Evolutionary conservation across 2,113 vertebrate species (phyloP).

Genomic region (Oxyruncus cristatus): DNA sequence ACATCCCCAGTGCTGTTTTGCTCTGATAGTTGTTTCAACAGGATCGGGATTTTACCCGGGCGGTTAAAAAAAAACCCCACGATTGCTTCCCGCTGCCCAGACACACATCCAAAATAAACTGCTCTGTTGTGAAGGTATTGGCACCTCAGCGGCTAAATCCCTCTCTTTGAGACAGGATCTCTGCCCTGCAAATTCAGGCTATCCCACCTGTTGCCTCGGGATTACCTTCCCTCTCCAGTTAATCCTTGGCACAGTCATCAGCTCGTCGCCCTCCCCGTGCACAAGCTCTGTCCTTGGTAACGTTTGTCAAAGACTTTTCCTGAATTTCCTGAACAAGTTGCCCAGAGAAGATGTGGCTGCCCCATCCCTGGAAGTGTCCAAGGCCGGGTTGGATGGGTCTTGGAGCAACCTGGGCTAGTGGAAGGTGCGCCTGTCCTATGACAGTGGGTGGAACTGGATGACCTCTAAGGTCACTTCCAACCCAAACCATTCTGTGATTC

Average conservation of each 20-base stretch:
- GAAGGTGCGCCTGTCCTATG: not conserved
- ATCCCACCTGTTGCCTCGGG: not conserved
- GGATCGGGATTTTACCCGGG: not conserved
- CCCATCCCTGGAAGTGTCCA: not conserved
- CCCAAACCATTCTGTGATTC: not conserved
- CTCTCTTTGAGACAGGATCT: not conserved
- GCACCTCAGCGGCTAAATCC: not conserved
- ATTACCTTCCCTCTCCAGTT: not conserved
- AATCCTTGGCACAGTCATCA: not conserved
- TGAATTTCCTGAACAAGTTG: not conserved
- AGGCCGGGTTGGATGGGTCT: fast-evolving
- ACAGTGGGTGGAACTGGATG: not conserved
- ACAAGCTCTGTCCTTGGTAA: not conserved
- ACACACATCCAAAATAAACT: not conserved
- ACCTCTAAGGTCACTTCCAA: not conserved
- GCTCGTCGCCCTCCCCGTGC: not conserved
- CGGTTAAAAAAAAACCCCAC: not conserved
- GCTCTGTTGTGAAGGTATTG: not conserved
- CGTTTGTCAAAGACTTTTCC: not conserved
- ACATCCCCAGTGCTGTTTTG: not conserved
- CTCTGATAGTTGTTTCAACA: fast-evolving
- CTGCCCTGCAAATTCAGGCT: not conserved
- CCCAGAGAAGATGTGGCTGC: not conserved
- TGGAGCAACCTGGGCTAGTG: not conserved
- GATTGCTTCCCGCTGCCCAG: not conserved